Percentiles rank a stretch among this genome's conserved stretches.
Evolutionary conservation across 2,113 vertebrate species (phyloP).

Genomic region (Sebastes schlegelii): DNA sequence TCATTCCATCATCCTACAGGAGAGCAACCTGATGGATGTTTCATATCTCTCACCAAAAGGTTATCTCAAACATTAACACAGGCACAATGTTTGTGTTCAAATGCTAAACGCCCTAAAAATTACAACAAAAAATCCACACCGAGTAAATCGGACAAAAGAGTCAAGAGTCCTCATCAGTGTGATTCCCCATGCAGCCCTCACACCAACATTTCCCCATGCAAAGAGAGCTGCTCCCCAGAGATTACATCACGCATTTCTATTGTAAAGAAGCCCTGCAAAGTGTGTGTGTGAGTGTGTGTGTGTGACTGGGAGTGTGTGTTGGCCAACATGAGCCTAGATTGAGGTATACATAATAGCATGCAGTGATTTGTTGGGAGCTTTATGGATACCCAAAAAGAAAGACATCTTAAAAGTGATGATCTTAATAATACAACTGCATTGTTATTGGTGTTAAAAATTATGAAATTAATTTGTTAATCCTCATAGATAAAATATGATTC

Average conservation of each 20-base stretch:
- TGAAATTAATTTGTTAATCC: not conserved
- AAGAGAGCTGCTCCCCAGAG: conserved; percentile 68
- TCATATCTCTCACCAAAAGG: conserved; percentile 30
- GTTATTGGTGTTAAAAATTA: not conserved
- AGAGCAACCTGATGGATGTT: conserved; percentile 69
- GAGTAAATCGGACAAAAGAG: conserved; percentile 40
- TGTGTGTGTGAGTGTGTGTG: conserved; percentile 46
- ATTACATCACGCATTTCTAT: conserved; percentile 76
- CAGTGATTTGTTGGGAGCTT: conserved; percentile 46
- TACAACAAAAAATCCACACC: conserved; percentile 19
- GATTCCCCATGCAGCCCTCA: conserved; percentile 12
- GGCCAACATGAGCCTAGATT: conserved; percentile 46
- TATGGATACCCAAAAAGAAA: conserved; percentile 26
- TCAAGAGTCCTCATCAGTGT: conserved; percentile 39
- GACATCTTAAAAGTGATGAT: not conserved
- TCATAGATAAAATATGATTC: not conserved
- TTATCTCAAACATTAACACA: conserved; percentile 18
- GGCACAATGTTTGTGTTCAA: conserved; percentile 5
- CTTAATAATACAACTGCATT: not conserved
- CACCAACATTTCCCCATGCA: conserved; percentile 65
- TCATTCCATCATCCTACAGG: conserved; percentile 62
- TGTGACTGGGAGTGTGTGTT: conserved; percentile 36
- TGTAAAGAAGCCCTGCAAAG: conserved; percentile 65
- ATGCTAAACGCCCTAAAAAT: conserved; percentile 28
- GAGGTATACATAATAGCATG: conserved; percentile 48